Evolutionary conservation across 2,797 vertebrate genomes (phyloP).

Genomic region (Pseudomugil tenellus): DNA sequence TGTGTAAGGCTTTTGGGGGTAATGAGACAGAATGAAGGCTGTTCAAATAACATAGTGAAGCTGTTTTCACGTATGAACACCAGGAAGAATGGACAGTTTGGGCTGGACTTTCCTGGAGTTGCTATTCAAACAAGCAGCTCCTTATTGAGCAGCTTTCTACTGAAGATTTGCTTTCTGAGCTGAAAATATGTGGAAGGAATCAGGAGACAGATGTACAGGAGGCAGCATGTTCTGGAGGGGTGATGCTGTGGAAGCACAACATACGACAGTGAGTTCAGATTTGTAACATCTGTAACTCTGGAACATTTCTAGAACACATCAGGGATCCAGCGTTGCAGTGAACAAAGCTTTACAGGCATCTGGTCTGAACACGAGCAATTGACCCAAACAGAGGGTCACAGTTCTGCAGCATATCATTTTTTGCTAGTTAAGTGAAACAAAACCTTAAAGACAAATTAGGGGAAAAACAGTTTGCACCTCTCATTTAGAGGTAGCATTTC

Average conservation of each 20-base stretch:
- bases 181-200: not conserved
- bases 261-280: no score
- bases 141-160: not conserved
- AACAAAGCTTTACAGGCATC: not conserved
- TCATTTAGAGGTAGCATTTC: not conserved
- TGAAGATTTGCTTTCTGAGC: not conserved
- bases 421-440: not conserved
- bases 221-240: not conserved
- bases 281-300: no score
- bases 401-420: slow-evolving; percentile 16
- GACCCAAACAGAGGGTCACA: slow-evolving; percentile 20
- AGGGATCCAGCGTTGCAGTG: not conserved
- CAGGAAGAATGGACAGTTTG: not conserved
- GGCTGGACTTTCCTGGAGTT: not conserved
- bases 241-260: not conserved
- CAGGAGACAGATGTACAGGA: not conserved
- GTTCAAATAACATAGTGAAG: not conserved
- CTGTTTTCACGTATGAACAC: not conserved
- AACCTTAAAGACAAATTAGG: not conserved
- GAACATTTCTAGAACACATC: not conserved
- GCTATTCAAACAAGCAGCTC: not conserved
- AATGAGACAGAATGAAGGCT: not conserved
- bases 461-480: not conserved
- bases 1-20: not conserved
- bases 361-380: not conserved